Evolutionary conservation across 1,140 invertebrate genomes (phyloP).

Genomic region (Procambarus virginalis): DNA sequence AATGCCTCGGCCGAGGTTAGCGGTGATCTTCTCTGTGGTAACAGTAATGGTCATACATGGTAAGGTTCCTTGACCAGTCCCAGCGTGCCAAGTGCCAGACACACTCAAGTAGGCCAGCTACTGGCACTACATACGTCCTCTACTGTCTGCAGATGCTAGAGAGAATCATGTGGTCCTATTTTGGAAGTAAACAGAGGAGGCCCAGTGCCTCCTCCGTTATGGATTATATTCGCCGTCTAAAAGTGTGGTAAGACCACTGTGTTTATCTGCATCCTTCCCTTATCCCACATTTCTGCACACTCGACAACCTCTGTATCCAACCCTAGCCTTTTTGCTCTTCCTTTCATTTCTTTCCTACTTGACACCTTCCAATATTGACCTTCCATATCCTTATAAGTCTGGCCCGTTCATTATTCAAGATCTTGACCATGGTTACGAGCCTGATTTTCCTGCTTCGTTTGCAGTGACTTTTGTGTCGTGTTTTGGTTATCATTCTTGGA

Average conservation of each 20-base stretch:
- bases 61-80: slow-evolving; percentile 10
- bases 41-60: slow-evolving; percentile 11
- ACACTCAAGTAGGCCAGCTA: background rate
- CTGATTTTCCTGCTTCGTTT: slow-evolving; percentile 9
- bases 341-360: background rate
- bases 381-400: background rate
- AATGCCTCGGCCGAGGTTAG: background rate
- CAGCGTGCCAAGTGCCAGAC: slow-evolving; percentile 2
- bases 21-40: background rate
- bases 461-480: slow-evolving; percentile 1
- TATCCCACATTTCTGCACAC: background rate
- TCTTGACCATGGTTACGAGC: slow-evolving; percentile 3
- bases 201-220: slow-evolving; percentile 63
- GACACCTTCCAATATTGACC: background rate
- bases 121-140: background rate
- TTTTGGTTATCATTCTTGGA: slow-evolving; percentile 7
- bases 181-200: slow-evolving; percentile 52
- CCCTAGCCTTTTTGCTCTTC: background rate
- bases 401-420: background rate
- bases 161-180: slow-evolving; percentile 61
- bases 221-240: slow-evolving; percentile 61
- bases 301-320: background rate
- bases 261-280: background rate
- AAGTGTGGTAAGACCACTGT: slow-evolving; percentile 56
- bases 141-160: background rate